A percentile compares a stretch with the other conserved stretches of the same genome.
These are phyloP conservation scores for Drosophila bunnanda DNA, from an alignment of 2,888 invertebrate genomes.

Conservation along the genomic window DNA sequence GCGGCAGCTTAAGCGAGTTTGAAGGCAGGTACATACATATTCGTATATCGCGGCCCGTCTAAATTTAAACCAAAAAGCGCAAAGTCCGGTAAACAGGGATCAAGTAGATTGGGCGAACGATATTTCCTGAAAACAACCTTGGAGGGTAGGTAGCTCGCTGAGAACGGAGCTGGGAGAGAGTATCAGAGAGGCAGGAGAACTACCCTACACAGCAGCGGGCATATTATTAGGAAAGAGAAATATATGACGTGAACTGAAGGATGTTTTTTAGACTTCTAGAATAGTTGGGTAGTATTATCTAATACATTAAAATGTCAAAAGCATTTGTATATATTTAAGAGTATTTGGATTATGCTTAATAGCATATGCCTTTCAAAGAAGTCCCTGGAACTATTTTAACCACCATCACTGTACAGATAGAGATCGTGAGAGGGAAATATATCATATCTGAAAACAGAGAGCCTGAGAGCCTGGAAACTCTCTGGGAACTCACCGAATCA, in stretches of 20 bases:
- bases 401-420: not conserved
- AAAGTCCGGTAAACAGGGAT: slow-evolving; percentile 50
- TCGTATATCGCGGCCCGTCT: slow-evolving; percentile 13
- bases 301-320: not conserved
- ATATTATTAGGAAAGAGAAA: not conserved
- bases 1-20: slow-evolving; percentile 31
- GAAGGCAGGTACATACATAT: slow-evolving; percentile 33
- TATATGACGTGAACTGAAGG: not conserved
- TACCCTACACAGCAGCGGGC: slow-evolving; percentile 3
- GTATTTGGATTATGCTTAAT: not conserved
- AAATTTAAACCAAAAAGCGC: slow-evolving; percentile 44
- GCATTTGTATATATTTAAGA: not conserved
- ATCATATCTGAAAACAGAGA: slow-evolving; percentile 13
- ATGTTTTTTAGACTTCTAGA: not conserved
- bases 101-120: slow-evolving; percentile 44
- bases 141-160: slow-evolving; percentile 45
- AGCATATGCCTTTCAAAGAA: not conserved
- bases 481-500: slow-evolving; percentile 54
- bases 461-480: slow-evolving; percentile 1
- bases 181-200: slow-evolving; percentile 4
- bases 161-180: slow-evolving; percentile 4
- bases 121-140: slow-evolving; percentile 47
- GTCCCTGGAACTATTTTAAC: not conserved
- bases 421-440: not conserved
- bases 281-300: too few relatives aligned